Conservation (phyloP, 2,797 vertebrate genomes). For the Octomys mimax region DNA sequence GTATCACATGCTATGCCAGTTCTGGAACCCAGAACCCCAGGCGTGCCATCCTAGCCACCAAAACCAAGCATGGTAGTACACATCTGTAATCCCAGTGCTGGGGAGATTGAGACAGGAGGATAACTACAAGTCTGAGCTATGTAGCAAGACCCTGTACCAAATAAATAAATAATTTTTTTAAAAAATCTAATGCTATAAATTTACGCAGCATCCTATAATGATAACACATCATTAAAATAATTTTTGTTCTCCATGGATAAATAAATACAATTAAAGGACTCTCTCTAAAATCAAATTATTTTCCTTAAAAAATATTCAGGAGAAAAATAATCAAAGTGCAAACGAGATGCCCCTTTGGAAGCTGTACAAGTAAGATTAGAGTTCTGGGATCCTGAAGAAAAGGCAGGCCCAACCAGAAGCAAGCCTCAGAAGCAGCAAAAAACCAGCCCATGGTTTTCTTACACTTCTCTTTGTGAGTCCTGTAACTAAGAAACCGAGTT, state of each 20-base stretch:
- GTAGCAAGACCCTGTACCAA: no score
- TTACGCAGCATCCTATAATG: background rate
- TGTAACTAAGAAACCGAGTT: background rate
- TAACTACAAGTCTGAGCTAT: no score
- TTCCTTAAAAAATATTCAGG: background rate
- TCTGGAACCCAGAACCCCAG: no score
- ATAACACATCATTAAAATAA: background rate
- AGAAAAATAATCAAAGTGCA: conserved; percentile 48
- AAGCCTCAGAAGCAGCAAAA: background rate
- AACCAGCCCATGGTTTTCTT: background rate
- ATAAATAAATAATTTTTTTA: no score
- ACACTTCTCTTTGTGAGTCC: background rate
- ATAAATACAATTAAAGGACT: conserved; percentile 1
- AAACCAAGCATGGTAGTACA: no score
- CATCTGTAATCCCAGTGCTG: no score
- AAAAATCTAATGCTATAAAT: background rate
- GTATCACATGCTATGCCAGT: no score
- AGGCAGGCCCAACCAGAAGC: background rate
- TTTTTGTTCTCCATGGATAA: background rate
- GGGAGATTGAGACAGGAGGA: no score
- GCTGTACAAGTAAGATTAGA: background rate
- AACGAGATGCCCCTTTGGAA: background rate
- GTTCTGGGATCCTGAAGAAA: background rate
- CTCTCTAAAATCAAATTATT: conserved; percentile 27
- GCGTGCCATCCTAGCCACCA: no score